Evolutionary conservation across 2,113 vertebrate genomes (phyloP).

Genomic region (Rhinoderma darwinii): DNA sequence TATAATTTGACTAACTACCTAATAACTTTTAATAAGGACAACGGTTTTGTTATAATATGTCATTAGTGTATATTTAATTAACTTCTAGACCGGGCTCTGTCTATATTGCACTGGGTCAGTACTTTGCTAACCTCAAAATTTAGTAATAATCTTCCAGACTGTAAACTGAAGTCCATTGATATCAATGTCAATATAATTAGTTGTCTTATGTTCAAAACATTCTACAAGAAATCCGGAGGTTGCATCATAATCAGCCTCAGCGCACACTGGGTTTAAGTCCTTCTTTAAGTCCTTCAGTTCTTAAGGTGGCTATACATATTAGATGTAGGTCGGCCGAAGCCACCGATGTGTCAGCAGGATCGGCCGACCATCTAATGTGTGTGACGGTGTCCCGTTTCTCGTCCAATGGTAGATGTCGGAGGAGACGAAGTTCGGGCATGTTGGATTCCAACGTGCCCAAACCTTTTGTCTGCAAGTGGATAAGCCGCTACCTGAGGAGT

Average conservation of each 20-base stretch:
- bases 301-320: no score
- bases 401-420: no score
- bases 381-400: no score
- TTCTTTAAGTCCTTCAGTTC: background rate
- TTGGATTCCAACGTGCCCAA: no score
- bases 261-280: background rate
- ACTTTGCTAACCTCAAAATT: slow-evolving; percentile 75
- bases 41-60: slow-evolving; percentile 84
- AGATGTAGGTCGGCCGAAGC: no score
- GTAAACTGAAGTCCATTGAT: slow-evolving; percentile 59
- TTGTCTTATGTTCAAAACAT: background rate
- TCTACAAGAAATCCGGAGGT: background rate
- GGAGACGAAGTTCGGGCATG: no score
- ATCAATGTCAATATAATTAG: slow-evolving; percentile 47
- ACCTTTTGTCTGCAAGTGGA: no score
- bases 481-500: no score
- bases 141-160: slow-evolving; percentile 71
- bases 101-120: slow-evolving; percentile 77
- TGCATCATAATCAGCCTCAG: background rate
- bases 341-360: no score
- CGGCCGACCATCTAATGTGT: no score
- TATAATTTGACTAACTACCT: slow-evolving; percentile 90
- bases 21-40: slow-evolving; percentile 93
- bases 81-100: slow-evolving; percentile 73
- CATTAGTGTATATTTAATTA: slow-evolving; percentile 83